Percentiles rank a stretch among this genome's conserved stretches.
These are phyloP conservation scores for Drosophila anceps DNA, from an alignment of 2,888 invertebrate genomes.

Conservation along the genomic window DNA sequence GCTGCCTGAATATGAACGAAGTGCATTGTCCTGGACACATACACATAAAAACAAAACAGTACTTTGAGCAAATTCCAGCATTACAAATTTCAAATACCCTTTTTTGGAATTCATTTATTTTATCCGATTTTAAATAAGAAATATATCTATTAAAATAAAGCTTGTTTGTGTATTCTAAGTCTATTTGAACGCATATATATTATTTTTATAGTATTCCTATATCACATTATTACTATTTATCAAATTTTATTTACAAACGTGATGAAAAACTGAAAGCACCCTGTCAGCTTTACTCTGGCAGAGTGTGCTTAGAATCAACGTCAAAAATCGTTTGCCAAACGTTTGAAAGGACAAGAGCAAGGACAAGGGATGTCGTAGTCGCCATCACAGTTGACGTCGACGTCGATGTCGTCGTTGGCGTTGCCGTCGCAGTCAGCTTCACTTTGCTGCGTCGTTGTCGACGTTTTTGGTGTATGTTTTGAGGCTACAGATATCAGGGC, in stretches of 20 bases:
- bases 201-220: background rate
- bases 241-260: background rate
- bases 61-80: background rate
- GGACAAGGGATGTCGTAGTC: conserved; percentile 38
- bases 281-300: conserved; percentile 5
- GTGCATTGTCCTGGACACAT: conserved; percentile 73
- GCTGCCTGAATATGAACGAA: conserved; percentile 35
- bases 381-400: background rate
- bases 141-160: background rate
- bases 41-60: conserved; percentile 20
- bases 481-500: conserved; percentile 82
- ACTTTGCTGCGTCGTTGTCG: conserved; percentile 17
- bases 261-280: background rate
- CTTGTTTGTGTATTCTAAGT: background rate
- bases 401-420: conserved; percentile 18
- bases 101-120: no score
- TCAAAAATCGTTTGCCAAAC: conserved; percentile 32
- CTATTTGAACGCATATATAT: background rate
- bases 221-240: background rate
- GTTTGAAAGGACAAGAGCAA: conserved; percentile 46
- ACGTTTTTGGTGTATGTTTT: conserved; percentile 71
- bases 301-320: conserved; percentile 56
- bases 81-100: conserved; percentile 27
- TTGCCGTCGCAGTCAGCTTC: conserved; percentile 30
- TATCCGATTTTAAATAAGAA: background rate